Percentiles rank a stretch among this genome's conserved stretches.
phyloP scores from a whole-genome alignment of 1,140 invertebrate genomes.

The Hyles euphorbiae region DNA sequence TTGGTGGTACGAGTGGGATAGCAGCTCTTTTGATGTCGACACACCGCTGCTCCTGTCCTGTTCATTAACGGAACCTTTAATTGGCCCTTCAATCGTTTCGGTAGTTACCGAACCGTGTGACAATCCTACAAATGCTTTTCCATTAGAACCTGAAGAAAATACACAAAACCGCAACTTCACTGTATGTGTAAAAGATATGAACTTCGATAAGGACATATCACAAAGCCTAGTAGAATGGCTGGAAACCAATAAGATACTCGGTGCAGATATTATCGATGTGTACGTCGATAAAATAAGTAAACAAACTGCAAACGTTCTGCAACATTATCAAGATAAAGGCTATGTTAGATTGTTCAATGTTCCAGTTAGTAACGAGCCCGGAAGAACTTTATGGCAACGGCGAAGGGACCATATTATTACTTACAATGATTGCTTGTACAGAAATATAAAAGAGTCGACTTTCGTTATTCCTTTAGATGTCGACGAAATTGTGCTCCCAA shows the following conservation, averaged over 20 bases:
- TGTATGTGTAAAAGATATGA: conserved; percentile 83
- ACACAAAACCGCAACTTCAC: conserved; percentile 74
- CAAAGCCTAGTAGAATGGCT: conserved; percentile 81
- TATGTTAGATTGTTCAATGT: conserved; percentile 75
- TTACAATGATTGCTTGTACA: conserved; percentile 85
- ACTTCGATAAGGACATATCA: conserved; percentile 80
- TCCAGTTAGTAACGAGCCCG: conserved; percentile 68
- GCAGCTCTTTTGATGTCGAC: conserved; percentile 36
- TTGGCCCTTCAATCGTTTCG: conserved; percentile 48
- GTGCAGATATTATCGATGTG: conserved; percentile 79
- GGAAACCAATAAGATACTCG: conserved; percentile 80
- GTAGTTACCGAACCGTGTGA: conserved; percentile 64
- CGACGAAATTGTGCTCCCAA: conserved; percentile 83
- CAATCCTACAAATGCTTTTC: conserved; percentile 55
- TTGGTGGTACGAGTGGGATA: conserved; percentile 72
- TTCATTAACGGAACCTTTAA: conserved; percentile 49
- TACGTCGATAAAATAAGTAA: conserved; percentile 79
- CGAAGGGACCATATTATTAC: conserved; percentile 82
- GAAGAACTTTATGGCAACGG: conserved; percentile 80
- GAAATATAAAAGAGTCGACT: conserved; percentile 78
- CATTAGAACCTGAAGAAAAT: conserved; percentile 31
- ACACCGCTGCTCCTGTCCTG: conserved; percentile 67
- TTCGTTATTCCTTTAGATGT: conserved; percentile 83
- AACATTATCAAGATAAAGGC: conserved; percentile 75
- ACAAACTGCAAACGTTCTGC: conserved; percentile 73